Evolutionary conservation across 2,797 vertebrate species (phyloP).

Genomic region (Spheniscus humboldti): DNA sequence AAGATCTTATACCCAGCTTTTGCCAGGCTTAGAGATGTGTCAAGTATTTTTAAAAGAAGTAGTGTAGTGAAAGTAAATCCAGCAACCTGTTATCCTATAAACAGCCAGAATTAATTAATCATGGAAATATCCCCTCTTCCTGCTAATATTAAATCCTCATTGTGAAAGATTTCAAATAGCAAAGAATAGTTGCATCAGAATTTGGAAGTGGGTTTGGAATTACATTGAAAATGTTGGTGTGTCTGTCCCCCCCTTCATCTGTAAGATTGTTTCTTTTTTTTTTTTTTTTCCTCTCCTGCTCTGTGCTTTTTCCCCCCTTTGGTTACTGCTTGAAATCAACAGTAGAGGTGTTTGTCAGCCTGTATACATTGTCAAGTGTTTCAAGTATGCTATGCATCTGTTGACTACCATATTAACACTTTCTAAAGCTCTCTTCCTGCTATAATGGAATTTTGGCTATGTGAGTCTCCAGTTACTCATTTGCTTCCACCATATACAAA

Average conservation of each 20-base stretch:
- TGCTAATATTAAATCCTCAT: not conserved
- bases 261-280: not conserved
- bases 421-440: not conserved
- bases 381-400: not conserved
- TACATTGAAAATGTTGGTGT: not conserved
- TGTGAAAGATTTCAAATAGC: not conserved
- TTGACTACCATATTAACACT: not conserved
- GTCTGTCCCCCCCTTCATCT: not conserved
- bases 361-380: not conserved
- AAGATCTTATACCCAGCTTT: not conserved
- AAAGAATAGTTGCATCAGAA: not conserved
- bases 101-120: not conserved
- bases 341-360: not conserved
- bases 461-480: not conserved
- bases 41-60: not conserved
- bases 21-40: not conserved
- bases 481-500: not conserved
- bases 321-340: not conserved
- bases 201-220: not conserved
- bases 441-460: not conserved
- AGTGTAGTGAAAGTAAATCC: conserved; percentile 6
- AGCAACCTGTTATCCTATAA: not conserved
- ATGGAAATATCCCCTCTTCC: not conserved
- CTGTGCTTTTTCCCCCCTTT: not conserved
- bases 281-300: not conserved